Conservation (phyloP, 2,113 vertebrate genomes). For the Platycercus adscitus region DNA sequence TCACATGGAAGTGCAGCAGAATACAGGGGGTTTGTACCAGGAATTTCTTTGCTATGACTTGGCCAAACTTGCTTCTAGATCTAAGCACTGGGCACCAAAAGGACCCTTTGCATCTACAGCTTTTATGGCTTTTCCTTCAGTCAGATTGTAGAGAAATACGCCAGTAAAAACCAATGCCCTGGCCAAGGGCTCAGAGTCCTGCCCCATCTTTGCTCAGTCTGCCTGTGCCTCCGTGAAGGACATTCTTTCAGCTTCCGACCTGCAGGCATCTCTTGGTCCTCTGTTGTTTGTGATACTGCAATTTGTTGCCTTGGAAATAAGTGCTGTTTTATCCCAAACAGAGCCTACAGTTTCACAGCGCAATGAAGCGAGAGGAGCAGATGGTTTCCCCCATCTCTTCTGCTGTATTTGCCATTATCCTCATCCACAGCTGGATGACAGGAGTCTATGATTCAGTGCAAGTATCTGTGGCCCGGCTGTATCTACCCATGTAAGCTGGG, state of each 20-base stretch:
- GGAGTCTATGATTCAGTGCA: conserved; percentile 18
- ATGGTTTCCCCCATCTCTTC: conserved; percentile 42
- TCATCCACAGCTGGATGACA: neutral
- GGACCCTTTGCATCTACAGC: neutral
- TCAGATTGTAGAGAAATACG: neutral
- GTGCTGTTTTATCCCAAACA: conserved; percentile 57
- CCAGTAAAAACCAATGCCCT: neutral
- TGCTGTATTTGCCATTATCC: conserved; percentile 28
- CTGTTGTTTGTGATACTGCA: conserved; percentile 37
- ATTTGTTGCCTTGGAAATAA: conserved; percentile 70
- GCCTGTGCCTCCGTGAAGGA: neutral
- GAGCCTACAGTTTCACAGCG: conserved; percentile 10
- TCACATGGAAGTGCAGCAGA: neutral
- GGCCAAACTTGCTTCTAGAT: neutral
- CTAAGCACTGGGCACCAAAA: neutral
- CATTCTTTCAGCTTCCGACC: neutral
- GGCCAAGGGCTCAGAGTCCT: neutral
- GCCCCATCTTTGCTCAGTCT: neutral
- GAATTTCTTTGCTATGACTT: neutral
- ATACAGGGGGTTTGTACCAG: neutral
- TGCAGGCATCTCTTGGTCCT: conserved; percentile 34
- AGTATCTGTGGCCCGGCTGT: neutral
- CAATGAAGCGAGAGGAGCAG: conserved; percentile 5
- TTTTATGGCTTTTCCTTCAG: neutral
- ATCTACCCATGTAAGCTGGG: neutral